Evolutionary conservation across 2,113 vertebrate genomes (phyloP).

Genomic region (Lophochroa leadbeateri): DNA sequence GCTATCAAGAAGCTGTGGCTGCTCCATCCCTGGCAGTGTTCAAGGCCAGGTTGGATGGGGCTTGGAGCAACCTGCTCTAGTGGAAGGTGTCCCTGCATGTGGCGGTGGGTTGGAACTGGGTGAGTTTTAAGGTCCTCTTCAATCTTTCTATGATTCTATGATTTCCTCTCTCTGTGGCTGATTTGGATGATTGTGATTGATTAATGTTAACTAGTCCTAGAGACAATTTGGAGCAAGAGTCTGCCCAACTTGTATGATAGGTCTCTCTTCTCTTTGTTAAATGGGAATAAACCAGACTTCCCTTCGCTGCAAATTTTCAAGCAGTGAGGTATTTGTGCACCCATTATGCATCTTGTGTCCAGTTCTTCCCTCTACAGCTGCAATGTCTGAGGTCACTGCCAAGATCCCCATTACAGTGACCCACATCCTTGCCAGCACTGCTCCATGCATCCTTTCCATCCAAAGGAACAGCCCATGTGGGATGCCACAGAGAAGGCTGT

Average conservation of each 20-base stretch:
- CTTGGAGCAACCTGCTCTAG: not conserved
- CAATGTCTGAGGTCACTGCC: not conserved
- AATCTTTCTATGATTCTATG: not conserved
- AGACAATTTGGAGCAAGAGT: not conserved
- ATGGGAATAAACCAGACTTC: not conserved
- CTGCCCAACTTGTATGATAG: rapidly evolving
- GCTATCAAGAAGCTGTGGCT: not conserved
- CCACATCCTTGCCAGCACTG: not conserved
- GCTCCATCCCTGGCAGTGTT: not conserved
- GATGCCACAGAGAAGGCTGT: not conserved
- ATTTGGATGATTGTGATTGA: not conserved
- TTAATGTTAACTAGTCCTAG: not conserved
- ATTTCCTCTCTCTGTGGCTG: not conserved
- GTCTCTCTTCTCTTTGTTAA: not conserved
- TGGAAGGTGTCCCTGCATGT: not conserved
- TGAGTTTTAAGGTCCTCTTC: not conserved
- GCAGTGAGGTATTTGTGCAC: not conserved
- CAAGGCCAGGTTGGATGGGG: not conserved
- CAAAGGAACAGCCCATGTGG: not conserved
- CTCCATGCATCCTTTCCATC: not conserved
- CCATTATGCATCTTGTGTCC: too few species aligned
- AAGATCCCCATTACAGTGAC: rapidly evolving
- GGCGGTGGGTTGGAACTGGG: not conserved
- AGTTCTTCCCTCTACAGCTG: rapidly evolving
- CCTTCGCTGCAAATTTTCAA: rapidly evolving